Evolutionary conservation across 2,888 invertebrate genomes (phyloP).

Genomic region (Orthosia incerta): DNA sequence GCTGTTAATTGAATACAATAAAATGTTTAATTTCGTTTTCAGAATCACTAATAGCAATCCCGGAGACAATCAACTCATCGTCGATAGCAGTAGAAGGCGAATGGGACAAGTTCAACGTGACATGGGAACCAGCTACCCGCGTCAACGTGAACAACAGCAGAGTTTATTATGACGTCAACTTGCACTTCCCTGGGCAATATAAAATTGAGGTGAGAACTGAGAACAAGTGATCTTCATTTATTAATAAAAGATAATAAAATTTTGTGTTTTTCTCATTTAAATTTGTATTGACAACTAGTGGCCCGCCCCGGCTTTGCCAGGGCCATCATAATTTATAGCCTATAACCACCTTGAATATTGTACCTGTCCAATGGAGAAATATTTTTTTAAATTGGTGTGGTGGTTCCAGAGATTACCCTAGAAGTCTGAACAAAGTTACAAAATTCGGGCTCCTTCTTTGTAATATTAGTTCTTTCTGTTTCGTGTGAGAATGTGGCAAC

Average conservation of each 20-base stretch:
- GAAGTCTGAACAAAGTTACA: no score
- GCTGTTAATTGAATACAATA: no score
- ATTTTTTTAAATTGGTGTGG: no score
- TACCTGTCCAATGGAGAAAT: no score
- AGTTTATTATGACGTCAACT: slow-evolving; percentile 95
- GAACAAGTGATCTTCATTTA: not conserved
- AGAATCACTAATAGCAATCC: slow-evolving; percentile 93
- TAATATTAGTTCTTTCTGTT: no score
- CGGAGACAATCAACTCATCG: slow-evolving; percentile 92
- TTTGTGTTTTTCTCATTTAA: slow-evolving; percentile 29
- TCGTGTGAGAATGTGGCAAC: no score
- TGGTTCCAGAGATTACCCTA: no score
- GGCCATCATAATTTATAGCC: no score
- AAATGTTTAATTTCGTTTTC: slow-evolving; percentile 41
- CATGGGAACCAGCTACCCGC: slow-evolving; percentile 94
- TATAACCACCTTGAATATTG: no score
- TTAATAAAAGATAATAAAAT: slow-evolving; percentile 30
- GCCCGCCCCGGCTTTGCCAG: no score
- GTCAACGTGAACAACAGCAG: slow-evolving; percentile 96
- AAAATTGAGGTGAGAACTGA: slow-evolving; percentile 90
- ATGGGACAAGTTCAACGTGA: slow-evolving; percentile 95
- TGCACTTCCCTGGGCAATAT: slow-evolving; percentile 90
- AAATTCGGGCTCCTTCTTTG: no score
- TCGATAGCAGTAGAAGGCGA: slow-evolving; percentile 94
- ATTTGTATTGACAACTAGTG: not conserved